Percentiles rank a stretch among this genome's conserved stretches.
Conservation (phyloP, 2,888 invertebrate species). For the Caenorhabditis macrosperma region DNA sequence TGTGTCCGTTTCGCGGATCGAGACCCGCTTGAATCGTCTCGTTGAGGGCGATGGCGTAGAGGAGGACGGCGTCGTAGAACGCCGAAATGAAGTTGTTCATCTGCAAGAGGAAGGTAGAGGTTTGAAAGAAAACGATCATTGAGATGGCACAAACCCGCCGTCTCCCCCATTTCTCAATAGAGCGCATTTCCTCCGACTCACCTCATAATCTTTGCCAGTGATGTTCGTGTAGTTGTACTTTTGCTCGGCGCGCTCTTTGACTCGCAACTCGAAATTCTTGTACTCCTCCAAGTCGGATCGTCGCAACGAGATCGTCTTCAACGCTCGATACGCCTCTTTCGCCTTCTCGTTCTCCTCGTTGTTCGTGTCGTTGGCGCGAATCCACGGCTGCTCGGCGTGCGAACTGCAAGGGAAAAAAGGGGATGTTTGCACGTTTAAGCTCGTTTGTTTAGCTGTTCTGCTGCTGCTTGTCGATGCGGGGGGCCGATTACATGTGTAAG, state of each 20-base stretch:
- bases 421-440: too few species aligned
- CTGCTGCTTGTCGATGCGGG: too few species aligned
- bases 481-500: too few species aligned
- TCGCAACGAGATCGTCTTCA: conserved; percentile 91
- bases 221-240: conserved; percentile 77
- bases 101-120: too few species aligned
- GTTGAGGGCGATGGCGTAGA: conserved; percentile 93
- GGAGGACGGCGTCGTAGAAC: conserved; percentile 94
- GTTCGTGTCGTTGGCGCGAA: conserved; percentile 87
- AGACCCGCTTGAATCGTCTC: conserved; percentile 85
- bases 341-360: conserved; percentile 89
- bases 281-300: conserved; percentile 85
- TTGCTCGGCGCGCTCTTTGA: conserved; percentile 81
- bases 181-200: too few species aligned
- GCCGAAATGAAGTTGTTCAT: conserved; percentile 94
- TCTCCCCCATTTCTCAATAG: too few species aligned
- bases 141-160: too few species aligned
- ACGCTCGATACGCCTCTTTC: conserved; percentile 83
- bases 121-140: too few species aligned
- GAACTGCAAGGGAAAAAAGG: conserved; percentile 71
- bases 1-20: conserved; percentile 87
- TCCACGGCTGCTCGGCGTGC: conserved; percentile 87
- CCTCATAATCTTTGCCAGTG: conserved; percentile 80
- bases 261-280: conserved; percentile 87
- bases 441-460: too few species aligned